phyloP scores from a whole-genome alignment of 2,113 vertebrate species.

The Plecturocebus donacophilus region DNA sequence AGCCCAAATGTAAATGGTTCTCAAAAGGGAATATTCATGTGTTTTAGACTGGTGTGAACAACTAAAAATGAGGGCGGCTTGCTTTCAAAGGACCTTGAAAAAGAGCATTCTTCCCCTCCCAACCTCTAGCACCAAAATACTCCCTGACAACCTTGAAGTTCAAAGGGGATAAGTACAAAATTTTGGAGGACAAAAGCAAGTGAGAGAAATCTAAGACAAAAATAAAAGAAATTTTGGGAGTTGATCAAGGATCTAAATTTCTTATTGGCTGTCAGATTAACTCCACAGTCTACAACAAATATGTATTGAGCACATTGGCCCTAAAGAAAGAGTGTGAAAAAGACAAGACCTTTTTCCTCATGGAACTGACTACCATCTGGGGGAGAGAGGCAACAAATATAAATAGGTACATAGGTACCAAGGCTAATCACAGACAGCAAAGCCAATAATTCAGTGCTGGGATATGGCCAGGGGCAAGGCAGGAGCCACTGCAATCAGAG shows the following conservation, averaged over 20 bases:
- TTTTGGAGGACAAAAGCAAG: neutral
- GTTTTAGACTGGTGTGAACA: neutral
- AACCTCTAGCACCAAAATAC: neutral
- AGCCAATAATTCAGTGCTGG: neutral
- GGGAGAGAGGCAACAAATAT: neutral
- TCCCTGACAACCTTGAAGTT: neutral
- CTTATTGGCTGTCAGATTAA: neutral
- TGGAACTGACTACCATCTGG: neutral
- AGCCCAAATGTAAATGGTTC: neutral
- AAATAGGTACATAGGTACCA: neutral
- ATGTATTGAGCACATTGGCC: neutral
- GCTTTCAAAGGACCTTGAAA: neutral
- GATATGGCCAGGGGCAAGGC: too few relatives aligned
- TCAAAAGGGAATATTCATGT: neutral
- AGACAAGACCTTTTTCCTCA: neutral
- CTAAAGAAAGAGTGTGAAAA: neutral
- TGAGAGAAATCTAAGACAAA: constrained; percentile 27
- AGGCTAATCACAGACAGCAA: neutral
- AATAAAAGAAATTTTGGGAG: neutral
- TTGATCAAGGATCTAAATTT: neutral
- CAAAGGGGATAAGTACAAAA: neutral
- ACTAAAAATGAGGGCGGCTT: neutral
- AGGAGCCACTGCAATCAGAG: neutral
- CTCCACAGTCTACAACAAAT: neutral
- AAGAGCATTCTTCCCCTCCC: neutral